Conservation (phyloP, 2,888 invertebrate genomes). For the Danaus chrysippus region DNA sequence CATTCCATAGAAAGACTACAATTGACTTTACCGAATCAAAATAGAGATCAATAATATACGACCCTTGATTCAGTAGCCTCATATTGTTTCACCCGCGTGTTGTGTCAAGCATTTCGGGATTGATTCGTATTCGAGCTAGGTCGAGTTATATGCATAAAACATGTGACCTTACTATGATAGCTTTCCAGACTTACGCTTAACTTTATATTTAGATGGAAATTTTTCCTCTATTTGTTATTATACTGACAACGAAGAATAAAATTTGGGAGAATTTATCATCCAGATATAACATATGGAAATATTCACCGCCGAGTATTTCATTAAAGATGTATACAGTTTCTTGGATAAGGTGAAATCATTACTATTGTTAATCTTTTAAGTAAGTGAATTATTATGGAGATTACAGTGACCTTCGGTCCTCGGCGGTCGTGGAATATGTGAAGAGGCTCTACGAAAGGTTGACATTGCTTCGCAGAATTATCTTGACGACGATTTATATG, state of each 20-base stretch:
- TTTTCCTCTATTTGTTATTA: too few relatives aligned
- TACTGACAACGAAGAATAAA: background rate
- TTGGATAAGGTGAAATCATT: background rate
- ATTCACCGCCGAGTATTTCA: background rate
- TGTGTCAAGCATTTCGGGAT: slow-evolving; percentile 53
- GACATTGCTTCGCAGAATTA: slow-evolving; percentile 47
- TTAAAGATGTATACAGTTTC: background rate
- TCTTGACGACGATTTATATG: slow-evolving; percentile 50
- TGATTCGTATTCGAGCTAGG: slow-evolving; percentile 59
- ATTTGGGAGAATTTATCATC: slow-evolving; percentile 8
- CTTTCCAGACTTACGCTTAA: slow-evolving; percentile 21
- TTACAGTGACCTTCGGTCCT: slow-evolving; percentile 45
- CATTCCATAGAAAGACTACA: background rate
- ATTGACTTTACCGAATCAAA: slow-evolving; percentile 22
- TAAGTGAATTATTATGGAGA: slow-evolving; percentile 18
- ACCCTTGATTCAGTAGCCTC: slow-evolving; percentile 46
- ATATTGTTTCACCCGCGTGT: slow-evolving; percentile 49
- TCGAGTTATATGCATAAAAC: slow-evolving; percentile 61
- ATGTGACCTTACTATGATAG: slow-evolving; percentile 54
- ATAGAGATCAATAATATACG: slow-evolving; percentile 8
- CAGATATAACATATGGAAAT: slow-evolving; percentile 1
- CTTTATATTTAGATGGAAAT: too few relatives aligned
- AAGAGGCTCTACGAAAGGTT: slow-evolving; percentile 35
- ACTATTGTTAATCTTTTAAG: background rate
- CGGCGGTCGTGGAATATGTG: slow-evolving; percentile 49